Evolutionary conservation across 23 tunicate genomes (phyloP), one percentile per base, ranked within the genome.

Genomic region (Pegea sp.): DNA sequence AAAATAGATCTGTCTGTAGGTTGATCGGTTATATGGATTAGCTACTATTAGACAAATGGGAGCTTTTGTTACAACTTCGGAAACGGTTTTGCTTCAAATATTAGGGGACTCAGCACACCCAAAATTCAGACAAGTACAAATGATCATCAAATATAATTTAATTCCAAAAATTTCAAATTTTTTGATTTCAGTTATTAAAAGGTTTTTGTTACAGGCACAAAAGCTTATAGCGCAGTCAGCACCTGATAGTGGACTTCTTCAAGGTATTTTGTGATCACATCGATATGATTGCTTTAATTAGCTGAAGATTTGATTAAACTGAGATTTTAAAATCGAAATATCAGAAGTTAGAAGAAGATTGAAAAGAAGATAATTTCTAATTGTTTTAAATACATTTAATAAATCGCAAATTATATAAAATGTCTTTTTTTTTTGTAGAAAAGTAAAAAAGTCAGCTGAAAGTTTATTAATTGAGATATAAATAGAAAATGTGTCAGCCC

Each of bases 11-110:
- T 8, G 46, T 8, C 19, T 49, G 54, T 5, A 81, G 74, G 75
- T 70, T 48, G 93, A 81, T 44, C 60, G 93, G 20, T 27, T 81
- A n/a, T 81, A 49, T 24, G 81, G 76, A 5, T 43, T 81, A 34
- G 69, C 93, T 25, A 81, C 93, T 3, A 81, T 81, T 80, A 48
- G 93, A 29, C 93, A 81, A 49, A 81, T 81, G 93, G 93, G 93
- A 43, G 93, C 93, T 0, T 72, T 72, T 32, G 72, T 81, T 5
- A 81, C 93, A 0, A 81, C 93, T 22, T 72, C 81, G 0, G 93
- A 81, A 57, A 81, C 93, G 30, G 93, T 81, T 57, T 31, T 81
- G 24, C 43, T 81, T 38, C 93, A 81, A 56, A 31, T 81, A 4
- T 33, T 81, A 21, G 93, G 93, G 22, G 93, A 81, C 50, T 57